A percentile compares a stretch with the other conserved stretches of the same genome.
phyloP scores from a whole-genome alignment of 2,888 invertebrate species.

The Eurytoma adleriae region DNA sequence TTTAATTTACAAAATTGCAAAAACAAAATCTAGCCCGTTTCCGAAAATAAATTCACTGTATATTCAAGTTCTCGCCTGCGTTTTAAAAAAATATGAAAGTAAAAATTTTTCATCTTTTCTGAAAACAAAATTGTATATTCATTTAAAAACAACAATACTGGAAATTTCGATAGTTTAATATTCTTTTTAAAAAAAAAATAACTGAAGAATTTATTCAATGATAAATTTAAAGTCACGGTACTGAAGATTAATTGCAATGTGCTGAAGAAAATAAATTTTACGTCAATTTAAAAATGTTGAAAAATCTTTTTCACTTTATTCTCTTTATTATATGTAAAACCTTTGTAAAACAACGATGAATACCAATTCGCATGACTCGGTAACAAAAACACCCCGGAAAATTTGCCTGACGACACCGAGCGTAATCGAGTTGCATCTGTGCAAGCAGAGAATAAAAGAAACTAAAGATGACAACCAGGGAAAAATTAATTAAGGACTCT shows the following conservation, averaged over 20 bases:
- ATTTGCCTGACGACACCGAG: background rate
- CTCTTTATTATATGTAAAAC: background rate
- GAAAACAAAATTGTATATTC: no score
- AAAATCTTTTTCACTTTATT: background rate
- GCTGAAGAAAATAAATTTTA: no score
- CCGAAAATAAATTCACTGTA: background rate
- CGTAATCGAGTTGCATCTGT: background rate
- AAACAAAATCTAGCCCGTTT: background rate
- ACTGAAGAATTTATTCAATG: no score
- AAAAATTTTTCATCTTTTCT: no score
- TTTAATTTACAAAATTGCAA: background rate
- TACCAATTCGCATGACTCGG: background rate
- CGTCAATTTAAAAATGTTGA: background rate
- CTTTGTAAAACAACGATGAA: background rate
- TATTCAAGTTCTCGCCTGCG: background rate
- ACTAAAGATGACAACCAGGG: background rate
- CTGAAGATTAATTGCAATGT: no score
- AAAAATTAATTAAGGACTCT: slow-evolving; percentile 28
- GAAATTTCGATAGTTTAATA: no score
- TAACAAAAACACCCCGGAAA: background rate
- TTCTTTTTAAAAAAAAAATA: no score
- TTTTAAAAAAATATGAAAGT: no score
- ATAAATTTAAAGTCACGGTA: no score
- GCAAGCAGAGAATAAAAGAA: background rate
- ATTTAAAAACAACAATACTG: no score